These are phyloP conservation scores for Cetonia aurata DNA, from an alignment of 2,888 invertebrate species.

Conservation along the genomic window DNA sequence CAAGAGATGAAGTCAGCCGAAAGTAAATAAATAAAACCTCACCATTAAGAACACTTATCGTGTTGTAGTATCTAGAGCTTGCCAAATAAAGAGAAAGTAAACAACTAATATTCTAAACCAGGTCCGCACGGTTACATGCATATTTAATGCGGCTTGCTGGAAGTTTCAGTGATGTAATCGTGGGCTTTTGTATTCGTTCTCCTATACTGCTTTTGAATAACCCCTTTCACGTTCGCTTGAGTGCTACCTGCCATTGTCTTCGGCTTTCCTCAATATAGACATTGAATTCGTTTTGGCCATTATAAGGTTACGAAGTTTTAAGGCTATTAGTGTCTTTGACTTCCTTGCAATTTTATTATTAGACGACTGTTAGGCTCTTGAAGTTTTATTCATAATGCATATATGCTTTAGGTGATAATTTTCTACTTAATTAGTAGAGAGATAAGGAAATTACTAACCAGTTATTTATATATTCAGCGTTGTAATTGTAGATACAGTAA, in stretches of 20 bases:
- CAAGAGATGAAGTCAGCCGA: no score
- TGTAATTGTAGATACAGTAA: no score
- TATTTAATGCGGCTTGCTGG: background rate
- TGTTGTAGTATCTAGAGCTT: background rate
- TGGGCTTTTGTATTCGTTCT: slow-evolving; percentile 30
- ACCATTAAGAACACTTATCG: no score
- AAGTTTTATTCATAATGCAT: no score
- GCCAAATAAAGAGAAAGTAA: slow-evolving; percentile 37
- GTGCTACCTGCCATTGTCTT: slow-evolving; percentile 33
- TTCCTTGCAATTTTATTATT: no score
- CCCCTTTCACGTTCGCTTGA: slow-evolving; percentile 34
- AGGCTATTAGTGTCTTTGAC: no score
- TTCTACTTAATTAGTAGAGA: no score
- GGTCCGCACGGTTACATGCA: background rate
- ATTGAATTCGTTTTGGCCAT: background rate
- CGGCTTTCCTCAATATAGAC: slow-evolving; percentile 11
- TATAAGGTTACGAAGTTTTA: background rate
- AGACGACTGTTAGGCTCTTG: no score
- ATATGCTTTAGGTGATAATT: no score
- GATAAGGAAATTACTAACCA: no score
- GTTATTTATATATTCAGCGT: no score
- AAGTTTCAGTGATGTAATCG: slow-evolving; percentile 13
- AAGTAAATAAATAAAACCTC: no score
- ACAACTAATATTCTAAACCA: slow-evolving; percentile 9
- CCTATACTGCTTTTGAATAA: slow-evolving; percentile 6